Conservation (phyloP, 1,140 invertebrate species). For the Meteorus sp. region DNA sequence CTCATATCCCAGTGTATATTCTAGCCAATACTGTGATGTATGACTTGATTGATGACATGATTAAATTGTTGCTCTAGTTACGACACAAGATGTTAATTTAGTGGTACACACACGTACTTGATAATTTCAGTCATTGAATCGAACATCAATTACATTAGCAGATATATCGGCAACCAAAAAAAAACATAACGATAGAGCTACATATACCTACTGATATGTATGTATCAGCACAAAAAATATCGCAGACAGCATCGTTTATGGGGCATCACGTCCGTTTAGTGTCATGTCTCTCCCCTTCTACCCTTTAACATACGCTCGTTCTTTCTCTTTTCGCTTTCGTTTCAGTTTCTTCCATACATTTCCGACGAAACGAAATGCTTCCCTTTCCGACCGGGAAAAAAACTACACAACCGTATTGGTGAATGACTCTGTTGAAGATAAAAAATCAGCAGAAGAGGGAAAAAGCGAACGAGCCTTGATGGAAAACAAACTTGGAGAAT, state of each 20-base stretch:
- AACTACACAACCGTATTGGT: conserved; percentile 23
- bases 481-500: neutral
- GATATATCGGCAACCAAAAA: no score
- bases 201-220: no score
- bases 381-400: conserved; percentile 36
- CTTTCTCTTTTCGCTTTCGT: neutral
- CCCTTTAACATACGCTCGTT: neutral
- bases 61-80: no score
- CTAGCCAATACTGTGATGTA: no score
- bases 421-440: neutral
- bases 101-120: no score
- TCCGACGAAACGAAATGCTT: conserved; percentile 34
- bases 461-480: neutral
- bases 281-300: neutral
- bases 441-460: neutral
- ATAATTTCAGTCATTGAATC: no score
- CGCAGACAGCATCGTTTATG: neutral
- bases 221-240: neutral
- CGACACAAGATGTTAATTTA: no score
- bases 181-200: no score
- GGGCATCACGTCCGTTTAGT: conserved; percentile 13
- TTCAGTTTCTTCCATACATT: conserved; percentile 18
- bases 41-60: no score
- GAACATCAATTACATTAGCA: no score
- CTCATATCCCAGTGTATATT: no score